Base-by-base conservation (phyloP, 2,888 invertebrate species). In the Steromphala cineraria region DNA sequence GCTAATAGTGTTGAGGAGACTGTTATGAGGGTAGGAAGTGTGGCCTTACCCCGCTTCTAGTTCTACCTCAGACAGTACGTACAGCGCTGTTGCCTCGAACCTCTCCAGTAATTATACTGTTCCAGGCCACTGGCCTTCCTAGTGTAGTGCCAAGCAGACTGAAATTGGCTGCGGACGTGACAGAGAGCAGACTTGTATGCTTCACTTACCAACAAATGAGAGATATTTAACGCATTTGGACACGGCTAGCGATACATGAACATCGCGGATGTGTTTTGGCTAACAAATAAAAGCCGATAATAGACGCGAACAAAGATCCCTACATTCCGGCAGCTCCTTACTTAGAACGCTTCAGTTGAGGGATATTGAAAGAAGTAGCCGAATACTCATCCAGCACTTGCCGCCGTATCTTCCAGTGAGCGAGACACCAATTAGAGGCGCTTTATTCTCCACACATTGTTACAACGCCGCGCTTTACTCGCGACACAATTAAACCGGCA, bases 241-340 rank as follows among this genome's bases (percentile, higher is more conserved):
- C 71, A 71, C 71, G 71, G 36, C 36, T 71, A 36, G 36, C 71
- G 71, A 71, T 71, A 71, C 28, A 71, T 36, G 71, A 71, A 71
- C 71, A 71, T 71, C 71, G 36, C 71, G 71, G 71, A 71, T 71
- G 71, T 71, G 71, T 71, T 71, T 71, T 71, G 71, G 71, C 71
- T 71, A 71, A 71, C 71, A 71, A 31, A 71, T 71, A 71, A 71
- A 71, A 71, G 36, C 71, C 36, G 31, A 71, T 71, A 71, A 71
- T 71, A 71, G 71, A 71, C 71, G 19, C 15, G 71, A 71, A 71
- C 71, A 71, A 71, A 71, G 71, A 71, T 71, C 71, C 71, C 40
- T 40, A 71, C 71, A 71, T 71, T 71, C 71, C 28, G 17, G n/a
- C 71, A 71, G 71, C 71, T 40, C 71, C 36, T 71, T 36, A 71